Evolutionary conservation across 2,888 invertebrate genomes (phyloP).

Genomic region (Sicus ferrugineus): DNA sequence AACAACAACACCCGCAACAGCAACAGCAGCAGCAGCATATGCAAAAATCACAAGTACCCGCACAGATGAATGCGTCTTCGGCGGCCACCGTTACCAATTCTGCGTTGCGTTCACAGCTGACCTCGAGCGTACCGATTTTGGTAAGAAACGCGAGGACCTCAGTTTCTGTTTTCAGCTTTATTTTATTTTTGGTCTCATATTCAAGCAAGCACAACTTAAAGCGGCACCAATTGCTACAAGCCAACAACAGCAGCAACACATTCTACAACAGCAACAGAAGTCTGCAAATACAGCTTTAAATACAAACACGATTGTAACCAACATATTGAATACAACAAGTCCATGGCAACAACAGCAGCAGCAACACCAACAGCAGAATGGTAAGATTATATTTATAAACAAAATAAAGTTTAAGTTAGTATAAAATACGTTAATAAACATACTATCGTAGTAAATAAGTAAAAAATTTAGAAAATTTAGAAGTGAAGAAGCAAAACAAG

Average conservation of each 20-base stretch:
- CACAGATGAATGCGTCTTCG: slow-evolving; percentile 60
- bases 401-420: not conserved
- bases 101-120: slow-evolving; percentile 59
- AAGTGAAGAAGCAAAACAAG: no score
- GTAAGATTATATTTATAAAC: not conserved
- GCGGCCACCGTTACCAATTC: slow-evolving; percentile 64
- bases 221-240: slow-evolving; percentile 59
- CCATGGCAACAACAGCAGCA: slow-evolving; percentile 76
- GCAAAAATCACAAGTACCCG: slow-evolving; percentile 49
- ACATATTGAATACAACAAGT: slow-evolving; percentile 83
- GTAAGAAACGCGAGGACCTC: slow-evolving; percentile 63
- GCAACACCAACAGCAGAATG: slow-evolving; percentile 55
- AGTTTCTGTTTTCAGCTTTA: slow-evolving; percentile 5
- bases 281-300: slow-evolving; percentile 53
- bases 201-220: slow-evolving; percentile 76
- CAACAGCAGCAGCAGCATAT: slow-evolving; percentile 37
- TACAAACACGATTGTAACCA: slow-evolving; percentile 74
- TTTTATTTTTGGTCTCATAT: not conserved
- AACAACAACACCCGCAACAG: slow-evolving; percentile 47
- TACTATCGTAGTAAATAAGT: no score
- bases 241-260: slow-evolving; percentile 51
- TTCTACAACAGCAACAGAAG: slow-evolving; percentile 43
- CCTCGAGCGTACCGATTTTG: slow-evolving; percentile 72
- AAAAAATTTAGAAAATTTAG: no score
- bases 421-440: not conserved